Conservation (phyloP, 2,888 invertebrate species). For the Hermaeophaga mercurialis region DNA sequence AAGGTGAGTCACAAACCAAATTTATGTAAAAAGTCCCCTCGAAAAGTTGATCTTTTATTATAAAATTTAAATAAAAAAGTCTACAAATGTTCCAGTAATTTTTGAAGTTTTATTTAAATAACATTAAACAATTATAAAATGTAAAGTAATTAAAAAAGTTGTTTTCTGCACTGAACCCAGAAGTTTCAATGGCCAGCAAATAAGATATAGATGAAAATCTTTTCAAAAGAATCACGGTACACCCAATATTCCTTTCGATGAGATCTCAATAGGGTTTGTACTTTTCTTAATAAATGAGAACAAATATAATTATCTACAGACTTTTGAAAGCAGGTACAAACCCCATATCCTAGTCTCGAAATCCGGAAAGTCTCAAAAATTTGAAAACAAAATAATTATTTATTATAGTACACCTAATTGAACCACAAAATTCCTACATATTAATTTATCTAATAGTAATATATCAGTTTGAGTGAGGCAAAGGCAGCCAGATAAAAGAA, state of each 20-base stretch:
- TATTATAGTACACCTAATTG: constrained; percentile 55
- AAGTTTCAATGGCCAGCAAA: constrained; percentile 19
- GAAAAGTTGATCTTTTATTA: no score
- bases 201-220: not conserved
- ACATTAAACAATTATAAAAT: constrained; percentile 14
- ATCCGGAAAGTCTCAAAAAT: constrained; percentile 30
- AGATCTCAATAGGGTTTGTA: constrained; percentile 18
- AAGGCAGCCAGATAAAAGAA: constrained; percentile 11
- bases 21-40: no score
- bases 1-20: no score
- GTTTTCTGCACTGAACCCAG: constrained; percentile 12
- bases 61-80: constrained; percentile 5
- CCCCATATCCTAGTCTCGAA: not conserved
- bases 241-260: constrained; percentile 1
- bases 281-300: not conserved
- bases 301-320: constrained; percentile 21
- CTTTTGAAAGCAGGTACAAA: constrained; percentile 2
- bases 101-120: no score
- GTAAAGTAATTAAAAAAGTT: constrained; percentile 7
- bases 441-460: constrained; percentile 57
- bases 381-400: constrained; percentile 40
- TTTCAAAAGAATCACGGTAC: constrained; percentile 1
- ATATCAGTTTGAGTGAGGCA: constrained; percentile 50
- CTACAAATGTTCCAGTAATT: constrained; percentile 1
- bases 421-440: constrained; percentile 57